Evolutionary conservation across 2,797 vertebrate species (phyloP).

Genomic region (Myotis pilosus): DNA sequence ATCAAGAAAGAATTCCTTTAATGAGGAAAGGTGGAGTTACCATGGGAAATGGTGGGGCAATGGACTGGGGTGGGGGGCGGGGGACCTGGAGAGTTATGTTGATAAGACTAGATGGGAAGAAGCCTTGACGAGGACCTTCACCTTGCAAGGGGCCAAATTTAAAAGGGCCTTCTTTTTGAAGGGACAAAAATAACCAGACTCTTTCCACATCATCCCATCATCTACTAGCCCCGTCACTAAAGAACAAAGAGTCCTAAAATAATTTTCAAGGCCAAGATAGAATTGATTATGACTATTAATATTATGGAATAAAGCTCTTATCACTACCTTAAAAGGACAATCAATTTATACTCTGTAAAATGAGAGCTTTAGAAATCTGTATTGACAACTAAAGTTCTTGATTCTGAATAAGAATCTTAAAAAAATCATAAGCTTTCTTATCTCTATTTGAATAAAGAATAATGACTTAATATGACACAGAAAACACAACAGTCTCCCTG

Average conservation of each 20-base stretch:
- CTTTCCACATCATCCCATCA: not conserved
- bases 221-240: not conserved
- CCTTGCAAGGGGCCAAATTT: not conserved
- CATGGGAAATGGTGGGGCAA: not conserved
- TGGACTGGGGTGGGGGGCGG: not conserved
- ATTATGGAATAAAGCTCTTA: not conserved
- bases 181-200: not conserved
- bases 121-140: not conserved
- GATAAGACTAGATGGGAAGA: not conserved
- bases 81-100: not conserved
- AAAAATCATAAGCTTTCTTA: constrained; percentile 13
- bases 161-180: not conserved
- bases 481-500: constrained; percentile 12
- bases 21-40: not conserved
- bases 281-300: not conserved
- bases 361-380: not conserved
- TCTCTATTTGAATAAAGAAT: not conserved
- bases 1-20: constrained; percentile 9
- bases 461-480: not conserved
- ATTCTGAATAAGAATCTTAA: constrained; percentile 22
- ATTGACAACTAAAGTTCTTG: not conserved
- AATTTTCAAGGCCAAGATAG: constrained; percentile 41
- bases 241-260: not conserved
- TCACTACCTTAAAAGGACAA: not conserved
- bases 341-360: constrained; percentile 24